phyloP scores from a whole-genome alignment of 1,140 invertebrate genomes.

The Mylabris phalerata region DNA sequence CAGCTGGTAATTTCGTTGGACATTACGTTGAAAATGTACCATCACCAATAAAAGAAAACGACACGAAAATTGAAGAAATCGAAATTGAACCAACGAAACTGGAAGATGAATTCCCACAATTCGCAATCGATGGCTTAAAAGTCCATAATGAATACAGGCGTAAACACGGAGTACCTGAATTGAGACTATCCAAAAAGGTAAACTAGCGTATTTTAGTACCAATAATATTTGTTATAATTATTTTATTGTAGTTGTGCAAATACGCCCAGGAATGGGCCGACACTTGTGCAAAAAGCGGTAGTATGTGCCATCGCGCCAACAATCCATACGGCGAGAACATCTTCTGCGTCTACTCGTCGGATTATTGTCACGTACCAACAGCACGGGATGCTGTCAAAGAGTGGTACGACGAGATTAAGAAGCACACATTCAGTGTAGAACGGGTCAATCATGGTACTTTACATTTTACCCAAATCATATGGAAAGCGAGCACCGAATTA shows the following conservation, averaged over 20 bases:
- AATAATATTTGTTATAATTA: background rate
- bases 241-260: constrained; percentile 42
- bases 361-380: constrained; percentile 56
- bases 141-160: constrained; percentile 72
- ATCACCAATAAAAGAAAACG: constrained; percentile 18
- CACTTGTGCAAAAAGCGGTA: constrained; percentile 61
- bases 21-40: constrained; percentile 70
- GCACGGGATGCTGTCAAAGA: constrained; percentile 58
- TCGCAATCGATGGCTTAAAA: constrained; percentile 59
- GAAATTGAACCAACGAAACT: background rate
- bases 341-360: constrained; percentile 63
- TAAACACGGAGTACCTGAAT: constrained; percentile 60
- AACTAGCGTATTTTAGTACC: constrained; percentile 25
- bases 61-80: constrained; percentile 4
- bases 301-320: constrained; percentile 53
- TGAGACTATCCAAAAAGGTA: constrained; percentile 60
- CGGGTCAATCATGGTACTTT: constrained; percentile 54
- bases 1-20: constrained; percentile 78
- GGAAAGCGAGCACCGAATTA: constrained; percentile 64
- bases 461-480: constrained; percentile 70
- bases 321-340: constrained; percentile 47
- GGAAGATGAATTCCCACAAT: constrained; percentile 23
- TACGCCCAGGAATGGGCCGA: constrained; percentile 69
- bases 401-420: constrained; percentile 63
- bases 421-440: constrained; percentile 54